Conservation (phyloP, 2,797 vertebrate species). For the Naso thynnoides region DNA sequence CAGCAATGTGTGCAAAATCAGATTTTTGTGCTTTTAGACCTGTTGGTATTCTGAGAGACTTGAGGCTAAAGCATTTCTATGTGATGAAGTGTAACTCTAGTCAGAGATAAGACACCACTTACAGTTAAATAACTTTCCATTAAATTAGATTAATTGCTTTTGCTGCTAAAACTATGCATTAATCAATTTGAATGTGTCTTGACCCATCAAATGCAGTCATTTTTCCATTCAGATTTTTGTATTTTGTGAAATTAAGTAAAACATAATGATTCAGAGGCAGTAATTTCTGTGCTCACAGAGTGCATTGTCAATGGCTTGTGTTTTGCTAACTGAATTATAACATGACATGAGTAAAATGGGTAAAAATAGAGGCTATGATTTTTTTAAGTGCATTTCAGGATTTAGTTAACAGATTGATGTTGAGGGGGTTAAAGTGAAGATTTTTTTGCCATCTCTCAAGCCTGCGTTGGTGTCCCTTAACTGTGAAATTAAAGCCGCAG, state of each 20-base stretch:
- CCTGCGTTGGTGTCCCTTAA: slow-evolving; percentile 1
- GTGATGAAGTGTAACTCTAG: slow-evolving; percentile 6
- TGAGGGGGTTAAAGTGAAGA: slow-evolving; percentile 4
- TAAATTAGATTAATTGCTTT: no score
- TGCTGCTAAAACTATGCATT: not conserved
- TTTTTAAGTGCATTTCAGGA: not conserved
- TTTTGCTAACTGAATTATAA: slow-evolving; percentile 1
- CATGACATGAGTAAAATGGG: not conserved
- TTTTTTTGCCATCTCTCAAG: not conserved
- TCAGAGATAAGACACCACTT: slow-evolving; percentile 5
- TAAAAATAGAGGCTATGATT: not conserved
- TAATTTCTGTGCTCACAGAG: not conserved
- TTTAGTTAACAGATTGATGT: slow-evolving; percentile 2
- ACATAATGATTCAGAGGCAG: not conserved
- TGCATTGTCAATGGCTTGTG: not conserved
- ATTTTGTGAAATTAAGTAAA: not conserved
- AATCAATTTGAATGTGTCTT: not conserved
- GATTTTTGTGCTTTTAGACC: slow-evolving; percentile 5
- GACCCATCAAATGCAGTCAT: not conserved
- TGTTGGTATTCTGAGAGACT: not conserved
- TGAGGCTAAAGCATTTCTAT: not conserved
- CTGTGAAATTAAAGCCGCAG: slow-evolving; percentile 1
- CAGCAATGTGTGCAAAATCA: not conserved
- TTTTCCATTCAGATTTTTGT: not conserved
- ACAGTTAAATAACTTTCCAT: no score